Evolutionary conservation across 2,113 vertebrate species (phyloP).

Genomic region (Zootoca vivipara): DNA sequence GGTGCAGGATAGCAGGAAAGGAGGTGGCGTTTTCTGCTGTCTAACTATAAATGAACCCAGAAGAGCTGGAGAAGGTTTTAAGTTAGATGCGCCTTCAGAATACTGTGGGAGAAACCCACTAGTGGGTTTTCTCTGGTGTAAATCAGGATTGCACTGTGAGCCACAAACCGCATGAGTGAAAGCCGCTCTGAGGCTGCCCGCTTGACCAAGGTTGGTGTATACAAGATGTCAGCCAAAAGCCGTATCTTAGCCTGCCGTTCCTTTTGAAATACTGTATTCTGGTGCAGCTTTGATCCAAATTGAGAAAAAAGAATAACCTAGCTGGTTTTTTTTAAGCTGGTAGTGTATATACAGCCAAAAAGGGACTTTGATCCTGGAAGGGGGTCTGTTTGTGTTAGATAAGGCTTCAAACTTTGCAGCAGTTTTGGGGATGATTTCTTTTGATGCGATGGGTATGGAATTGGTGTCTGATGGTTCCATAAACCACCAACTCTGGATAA

Average conservation of each 20-base stretch:
- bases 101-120: background rate
- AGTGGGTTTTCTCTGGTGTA: background rate
- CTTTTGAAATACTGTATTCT: too few species aligned
- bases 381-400: background rate
- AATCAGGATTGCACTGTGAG: too few species aligned
- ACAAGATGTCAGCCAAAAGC: too few species aligned
- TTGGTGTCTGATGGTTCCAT: too few species aligned
- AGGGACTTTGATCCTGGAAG: background rate
- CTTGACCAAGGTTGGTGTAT: background rate
- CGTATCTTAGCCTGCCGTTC: too few species aligned
- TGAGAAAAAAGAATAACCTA: too few species aligned
- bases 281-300: too few species aligned
- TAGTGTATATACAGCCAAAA: background rate
- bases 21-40: background rate
- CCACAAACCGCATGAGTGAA: background rate
- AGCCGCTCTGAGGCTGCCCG: background rate
- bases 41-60: background rate
- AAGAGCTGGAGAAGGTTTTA: background rate
- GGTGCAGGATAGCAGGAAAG: background rate
- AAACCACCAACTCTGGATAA: background rate
- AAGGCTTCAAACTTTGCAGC: background rate
- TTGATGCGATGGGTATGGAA: background rate
- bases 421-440: background rate
- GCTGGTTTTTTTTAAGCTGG: too few species aligned
- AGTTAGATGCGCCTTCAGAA: background rate